Evolutionary conservation across 1,140 invertebrate genomes (phyloP).

Genomic region (Papilio machaon): DNA sequence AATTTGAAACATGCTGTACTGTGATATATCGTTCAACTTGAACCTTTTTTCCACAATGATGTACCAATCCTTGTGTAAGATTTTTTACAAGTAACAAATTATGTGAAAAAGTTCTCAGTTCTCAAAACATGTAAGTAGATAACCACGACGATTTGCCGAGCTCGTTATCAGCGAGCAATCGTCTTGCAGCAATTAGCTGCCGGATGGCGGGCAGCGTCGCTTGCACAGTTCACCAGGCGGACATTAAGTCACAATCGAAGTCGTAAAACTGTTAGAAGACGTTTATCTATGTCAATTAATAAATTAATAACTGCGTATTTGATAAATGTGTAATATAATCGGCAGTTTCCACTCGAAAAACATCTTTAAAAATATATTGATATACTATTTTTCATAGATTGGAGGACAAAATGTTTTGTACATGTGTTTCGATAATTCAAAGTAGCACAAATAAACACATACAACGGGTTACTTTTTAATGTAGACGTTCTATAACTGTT

Average conservation of each 20-base stretch:
- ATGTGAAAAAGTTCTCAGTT: too few relatives aligned
- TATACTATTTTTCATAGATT: too few relatives aligned
- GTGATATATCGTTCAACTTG: too few relatives aligned
- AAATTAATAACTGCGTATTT: neutral
- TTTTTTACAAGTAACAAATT: too few relatives aligned
- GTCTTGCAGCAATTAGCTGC: conserved; percentile 2
- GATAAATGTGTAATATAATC: neutral
- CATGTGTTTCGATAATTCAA: too few relatives aligned
- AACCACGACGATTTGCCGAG: neutral
- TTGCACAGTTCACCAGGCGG: neutral
- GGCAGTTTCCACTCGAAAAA: too few relatives aligned
- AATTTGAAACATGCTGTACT: too few relatives aligned
- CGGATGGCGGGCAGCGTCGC: neutral
- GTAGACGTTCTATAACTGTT: neutral
- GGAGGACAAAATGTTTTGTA: too few relatives aligned
- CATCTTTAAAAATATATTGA: too few relatives aligned
- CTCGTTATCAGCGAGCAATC: neutral
- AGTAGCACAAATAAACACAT: neutral
- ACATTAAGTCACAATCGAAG: neutral
- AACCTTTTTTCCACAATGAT: too few relatives aligned
- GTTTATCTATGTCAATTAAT: neutral
- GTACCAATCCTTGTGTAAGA: too few relatives aligned
- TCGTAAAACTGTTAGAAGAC: neutral
- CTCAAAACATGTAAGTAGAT: neutral
- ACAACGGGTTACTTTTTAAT: neutral